These are phyloP conservation scores for Tetramorium alpestre DNA, from an alignment of 1,140 invertebrate species.

Conservation along the genomic window DNA sequence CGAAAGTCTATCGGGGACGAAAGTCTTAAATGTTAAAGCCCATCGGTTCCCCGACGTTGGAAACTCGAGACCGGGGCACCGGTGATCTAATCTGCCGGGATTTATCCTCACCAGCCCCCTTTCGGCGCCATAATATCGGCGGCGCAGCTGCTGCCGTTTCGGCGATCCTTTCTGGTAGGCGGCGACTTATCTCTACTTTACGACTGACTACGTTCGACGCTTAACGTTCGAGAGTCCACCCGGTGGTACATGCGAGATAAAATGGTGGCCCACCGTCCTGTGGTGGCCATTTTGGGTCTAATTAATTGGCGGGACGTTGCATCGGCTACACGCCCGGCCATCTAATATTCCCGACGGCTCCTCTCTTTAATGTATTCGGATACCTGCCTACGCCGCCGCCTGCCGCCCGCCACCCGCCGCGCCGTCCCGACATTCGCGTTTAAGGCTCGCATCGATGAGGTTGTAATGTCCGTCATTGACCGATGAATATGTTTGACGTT, in stretches of 20 bases:
- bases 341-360: constrained; percentile 18
- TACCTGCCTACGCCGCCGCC: constrained; percentile 58
- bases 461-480: constrained; percentile 23
- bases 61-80: constrained; percentile 65
- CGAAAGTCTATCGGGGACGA: background rate
- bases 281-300: constrained; percentile 76
- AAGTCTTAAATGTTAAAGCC: constrained; percentile 69
- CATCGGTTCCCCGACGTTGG: constrained; percentile 65
- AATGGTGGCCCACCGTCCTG: constrained; percentile 71
- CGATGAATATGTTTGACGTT: constrained; percentile 30
- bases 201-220: constrained; percentile 74
- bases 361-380: constrained; percentile 72
- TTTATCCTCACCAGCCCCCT: constrained; percentile 77
- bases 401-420: background rate
- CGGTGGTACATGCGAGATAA: constrained; percentile 69
- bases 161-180: constrained; percentile 76
- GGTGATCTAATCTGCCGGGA: constrained; percentile 79
- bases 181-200: constrained; percentile 78
- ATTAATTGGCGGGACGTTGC: constrained; percentile 71
- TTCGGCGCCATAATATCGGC: constrained; percentile 80
- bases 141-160: constrained; percentile 79
- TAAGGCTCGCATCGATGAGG: constrained; percentile 69
- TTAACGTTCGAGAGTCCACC: constrained; percentile 71
- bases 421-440: constrained; percentile 49
- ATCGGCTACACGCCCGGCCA: constrained; percentile 62